Conservation (phyloP, 2,113 vertebrate genomes). For the Corvus hawaiiensis region DNA sequence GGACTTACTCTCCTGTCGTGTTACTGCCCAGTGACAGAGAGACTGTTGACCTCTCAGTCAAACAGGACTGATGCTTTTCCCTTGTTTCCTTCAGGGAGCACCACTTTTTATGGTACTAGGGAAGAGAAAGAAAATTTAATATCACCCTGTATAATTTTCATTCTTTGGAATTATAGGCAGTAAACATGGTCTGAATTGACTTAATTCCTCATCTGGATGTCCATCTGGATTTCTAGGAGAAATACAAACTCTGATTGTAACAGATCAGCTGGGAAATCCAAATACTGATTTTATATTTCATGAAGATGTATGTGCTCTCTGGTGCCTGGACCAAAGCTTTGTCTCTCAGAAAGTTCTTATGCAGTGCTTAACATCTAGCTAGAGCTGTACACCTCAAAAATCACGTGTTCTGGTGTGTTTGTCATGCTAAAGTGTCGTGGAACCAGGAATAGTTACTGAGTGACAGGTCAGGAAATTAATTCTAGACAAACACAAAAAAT, state of each 20-base stretch:
- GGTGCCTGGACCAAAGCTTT: not conserved
- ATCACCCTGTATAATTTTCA: not conserved
- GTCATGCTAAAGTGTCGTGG: not conserved
- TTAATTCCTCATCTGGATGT: not conserved
- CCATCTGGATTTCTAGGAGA: not conserved
- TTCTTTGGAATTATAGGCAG: not conserved
- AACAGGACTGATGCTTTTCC: not conserved
- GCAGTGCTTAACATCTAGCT: not conserved
- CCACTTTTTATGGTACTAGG: not conserved
- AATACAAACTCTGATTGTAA: not conserved
- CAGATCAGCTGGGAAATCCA: not conserved
- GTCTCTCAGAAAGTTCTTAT: not conserved
- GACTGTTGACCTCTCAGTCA: not conserved
- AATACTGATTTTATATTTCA: not conserved
- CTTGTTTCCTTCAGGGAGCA: not conserved
- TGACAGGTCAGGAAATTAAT: not conserved
- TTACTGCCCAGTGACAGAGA: not conserved
- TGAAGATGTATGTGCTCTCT: not conserved
- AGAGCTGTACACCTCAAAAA: not conserved
- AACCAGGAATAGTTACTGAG: not conserved
- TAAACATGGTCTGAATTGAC: not conserved
- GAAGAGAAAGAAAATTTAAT: not conserved
- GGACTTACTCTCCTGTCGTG: not conserved
- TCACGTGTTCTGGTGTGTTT: not conserved
- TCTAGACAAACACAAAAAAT: not conserved